Base-by-base conservation (phyloP, 2,888 invertebrate species). In the Strigamia transsilvanica region DNA sequence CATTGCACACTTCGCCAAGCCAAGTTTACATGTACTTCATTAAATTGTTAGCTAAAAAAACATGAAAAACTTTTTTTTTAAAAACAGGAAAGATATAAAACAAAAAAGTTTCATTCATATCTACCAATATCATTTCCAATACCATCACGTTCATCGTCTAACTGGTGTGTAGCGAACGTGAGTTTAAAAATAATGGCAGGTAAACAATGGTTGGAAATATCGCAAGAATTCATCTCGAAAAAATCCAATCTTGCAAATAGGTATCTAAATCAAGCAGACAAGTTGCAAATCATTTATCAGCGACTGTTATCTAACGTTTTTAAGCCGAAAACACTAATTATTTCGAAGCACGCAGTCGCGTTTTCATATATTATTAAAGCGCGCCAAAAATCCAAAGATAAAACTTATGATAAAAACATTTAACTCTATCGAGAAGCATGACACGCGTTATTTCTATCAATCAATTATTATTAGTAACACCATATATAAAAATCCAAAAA, bases 201-300 rank as follows among this genome's bases (percentile, higher is more conserved):
- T 61, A 61, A 61, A 61, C 61, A 61, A 23, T 61, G 12, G 23
- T 18, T 61, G 15, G 21, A 61, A 61, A 61, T 61, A 61, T 61
- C 18, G 10, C 18, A n/a, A 61, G 9, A 61, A 61, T 61, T 18
- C 21, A 61, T 18, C 18, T 15, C 3, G 10, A 61, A 61, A 61
- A 61, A 61, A 61, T 61, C 61, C 61, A 9, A 61, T 61, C 23
- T 61, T 18, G 18, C 61, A 61, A 61, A 61, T 61, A 61, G 23
- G 61, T 61, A 61, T 61, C 61, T 23, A 61, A 61, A 61, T 61
- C 61, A 18, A 61, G 61, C 18, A 61, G 61, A 61, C 61, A 61
- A 23, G 61, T 61, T 61, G 61, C 61, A 61, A 61, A 61, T 61
- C 61, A 61, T 61, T 61, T 61, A 61, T 61, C 61, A 61, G 61